These are phyloP conservation scores for Periophthalmus modestus DNA, from an alignment of 2,113 vertebrate species.

Conservation along the genomic window DNA sequence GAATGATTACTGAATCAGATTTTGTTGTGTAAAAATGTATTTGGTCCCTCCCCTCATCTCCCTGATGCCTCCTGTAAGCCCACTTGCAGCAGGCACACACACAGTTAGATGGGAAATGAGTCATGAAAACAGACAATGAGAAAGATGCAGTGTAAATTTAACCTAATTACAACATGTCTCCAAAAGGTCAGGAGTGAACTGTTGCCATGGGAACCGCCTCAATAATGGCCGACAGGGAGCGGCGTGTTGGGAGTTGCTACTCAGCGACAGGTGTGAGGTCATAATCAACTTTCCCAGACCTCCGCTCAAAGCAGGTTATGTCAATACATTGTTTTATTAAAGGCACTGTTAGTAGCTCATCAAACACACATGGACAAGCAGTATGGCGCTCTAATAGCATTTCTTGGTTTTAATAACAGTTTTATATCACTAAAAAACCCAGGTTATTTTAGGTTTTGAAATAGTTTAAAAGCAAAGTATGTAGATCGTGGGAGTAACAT, in stretches of 20 bases:
- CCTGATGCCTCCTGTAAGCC: neutral
- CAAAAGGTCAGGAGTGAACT: constrained; percentile 65
- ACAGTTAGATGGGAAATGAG: constrained; percentile 34
- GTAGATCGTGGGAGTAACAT: neutral
- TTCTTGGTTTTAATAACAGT: neutral
- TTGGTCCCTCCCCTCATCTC: neutral
- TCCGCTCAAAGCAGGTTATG: neutral
- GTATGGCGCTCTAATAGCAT: neutral
- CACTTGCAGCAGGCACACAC: constrained; percentile 23
- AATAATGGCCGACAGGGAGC: constrained; percentile 23
- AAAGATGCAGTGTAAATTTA: constrained; percentile 53
- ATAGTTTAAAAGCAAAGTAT: too few relatives aligned
- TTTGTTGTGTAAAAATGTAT: too few relatives aligned
- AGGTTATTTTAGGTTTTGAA: too few relatives aligned
- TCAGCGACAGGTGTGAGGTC: constrained; percentile 21
- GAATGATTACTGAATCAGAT: neutral
- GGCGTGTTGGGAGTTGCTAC: constrained; percentile 20
- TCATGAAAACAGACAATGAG: constrained; percentile 42
- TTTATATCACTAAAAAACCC: too few relatives aligned
- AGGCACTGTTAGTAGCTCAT: neutral
- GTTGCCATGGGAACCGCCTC: constrained; percentile 64
- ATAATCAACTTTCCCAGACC: constrained; percentile 13
- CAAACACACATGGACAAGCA: neutral
- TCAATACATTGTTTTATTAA: constrained; percentile 14
- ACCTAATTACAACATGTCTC: constrained; percentile 50